Conservation (phyloP, 2,888 invertebrate genomes). For the Ptychoptera contaminata region DNA sequence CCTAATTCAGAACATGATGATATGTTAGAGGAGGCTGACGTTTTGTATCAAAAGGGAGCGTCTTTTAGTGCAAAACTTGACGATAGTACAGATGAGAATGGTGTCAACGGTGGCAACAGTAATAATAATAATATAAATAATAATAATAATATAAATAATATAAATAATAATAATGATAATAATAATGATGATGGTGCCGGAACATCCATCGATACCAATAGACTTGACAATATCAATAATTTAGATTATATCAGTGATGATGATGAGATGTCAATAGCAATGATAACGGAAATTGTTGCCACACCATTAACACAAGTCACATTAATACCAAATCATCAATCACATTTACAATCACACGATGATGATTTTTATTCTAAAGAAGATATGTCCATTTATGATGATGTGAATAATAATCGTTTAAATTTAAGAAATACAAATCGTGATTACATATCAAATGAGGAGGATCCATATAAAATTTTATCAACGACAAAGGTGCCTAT, state of each 20-base stretch:
- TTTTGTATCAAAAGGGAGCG: slow-evolving; percentile 62
- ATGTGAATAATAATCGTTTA: slow-evolving; percentile 29
- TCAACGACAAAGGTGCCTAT: too few relatives aligned
- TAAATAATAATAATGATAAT: slow-evolving; percentile 6
- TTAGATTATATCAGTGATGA: too few relatives aligned
- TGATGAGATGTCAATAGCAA: too few relatives aligned
- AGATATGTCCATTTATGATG: slow-evolving; percentile 29
- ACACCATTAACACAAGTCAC: too few relatives aligned
- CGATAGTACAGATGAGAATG: slow-evolving; percentile 16
- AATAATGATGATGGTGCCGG: slow-evolving; percentile 1
- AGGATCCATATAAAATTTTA: too few relatives aligned
- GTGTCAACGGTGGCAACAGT: not conserved
- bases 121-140: slow-evolving; percentile 12
- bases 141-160: slow-evolving; percentile 11
- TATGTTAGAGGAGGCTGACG: slow-evolving; percentile 39
- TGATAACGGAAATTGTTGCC: too few relatives aligned
- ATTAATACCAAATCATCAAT: not conserved
- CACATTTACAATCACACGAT: slow-evolving; percentile 7
- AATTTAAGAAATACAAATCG: slow-evolving; percentile 18
- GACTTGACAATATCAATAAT: not conserved
- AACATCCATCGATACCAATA: not conserved
- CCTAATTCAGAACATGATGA: slow-evolving; percentile 27
- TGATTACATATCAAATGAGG: too few relatives aligned
- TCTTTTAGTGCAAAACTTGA: slow-evolving; percentile 62
- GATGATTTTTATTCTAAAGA: slow-evolving; percentile 24